phyloP scores from a whole-genome alignment of 1,140 invertebrate genomes.

The Harlomillsia oculata region DNA sequence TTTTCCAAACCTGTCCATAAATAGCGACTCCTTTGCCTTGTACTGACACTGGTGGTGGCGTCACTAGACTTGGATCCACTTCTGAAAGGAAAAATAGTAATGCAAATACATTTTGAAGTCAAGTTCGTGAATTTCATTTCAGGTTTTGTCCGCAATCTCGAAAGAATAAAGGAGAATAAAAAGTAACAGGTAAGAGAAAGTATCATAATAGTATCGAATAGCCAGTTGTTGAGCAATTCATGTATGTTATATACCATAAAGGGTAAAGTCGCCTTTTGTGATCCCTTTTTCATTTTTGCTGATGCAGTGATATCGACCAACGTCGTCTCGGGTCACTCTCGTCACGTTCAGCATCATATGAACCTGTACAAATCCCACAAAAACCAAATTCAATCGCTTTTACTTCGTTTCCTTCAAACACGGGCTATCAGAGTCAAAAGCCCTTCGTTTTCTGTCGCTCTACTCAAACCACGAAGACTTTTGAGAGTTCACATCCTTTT shows the following conservation, averaged over 20 bases:
- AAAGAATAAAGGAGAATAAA: too few relatives aligned
- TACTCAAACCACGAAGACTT: too few relatives aligned
- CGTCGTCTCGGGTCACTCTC: constrained; percentile 54
- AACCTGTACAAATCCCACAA: constrained; percentile 23
- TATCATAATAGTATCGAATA: too few relatives aligned
- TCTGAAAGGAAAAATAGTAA: constrained; percentile 36
- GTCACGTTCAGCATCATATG: constrained; percentile 65
- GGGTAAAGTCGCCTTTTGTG: constrained; percentile 61
- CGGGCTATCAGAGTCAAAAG: too few relatives aligned
- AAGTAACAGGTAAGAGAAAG: too few relatives aligned
- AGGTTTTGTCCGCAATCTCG: neutral
- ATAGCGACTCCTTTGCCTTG: constrained; percentile 35
- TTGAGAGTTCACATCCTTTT: too few relatives aligned
- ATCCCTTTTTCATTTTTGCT: constrained; percentile 68
- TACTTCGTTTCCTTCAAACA: too few relatives aligned
- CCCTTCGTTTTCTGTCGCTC: too few relatives aligned
- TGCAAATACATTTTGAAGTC: neutral
- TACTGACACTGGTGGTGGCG: constrained; percentile 39
- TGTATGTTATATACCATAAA: constrained; percentile 58
- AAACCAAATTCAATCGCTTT: neutral
- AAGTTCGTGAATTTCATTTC: neutral
- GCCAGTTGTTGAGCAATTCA: too few relatives aligned
- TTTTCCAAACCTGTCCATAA: constrained; percentile 40
- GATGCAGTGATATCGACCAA: constrained; percentile 66
- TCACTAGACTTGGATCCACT: constrained; percentile 42